Conservation (phyloP, 2,888 invertebrate species). For the Drosophila borealis region DNA sequence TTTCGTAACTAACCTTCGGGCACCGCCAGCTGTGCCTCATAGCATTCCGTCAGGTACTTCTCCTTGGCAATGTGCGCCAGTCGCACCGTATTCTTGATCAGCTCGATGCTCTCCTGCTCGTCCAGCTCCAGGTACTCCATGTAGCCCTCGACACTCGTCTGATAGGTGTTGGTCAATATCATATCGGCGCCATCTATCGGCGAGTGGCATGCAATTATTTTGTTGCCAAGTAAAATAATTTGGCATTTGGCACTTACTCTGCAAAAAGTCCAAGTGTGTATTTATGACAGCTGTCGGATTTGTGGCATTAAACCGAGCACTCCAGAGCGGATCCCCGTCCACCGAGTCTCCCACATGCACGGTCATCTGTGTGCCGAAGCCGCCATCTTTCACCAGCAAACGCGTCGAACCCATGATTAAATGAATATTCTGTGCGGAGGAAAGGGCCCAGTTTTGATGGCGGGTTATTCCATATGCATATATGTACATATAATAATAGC, state of each 20-base stretch:
- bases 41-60: constrained; percentile 87
- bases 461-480: neutral
- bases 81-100: constrained; percentile 90
- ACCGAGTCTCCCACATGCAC: constrained; percentile 91
- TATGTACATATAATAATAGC: constrained; percentile 11
- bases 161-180: constrained; percentile 95
- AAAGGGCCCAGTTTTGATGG: no score
- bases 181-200: constrained; percentile 93
- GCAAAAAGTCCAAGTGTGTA: constrained; percentile 92
- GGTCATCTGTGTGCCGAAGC: constrained; percentile 92
- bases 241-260: constrained; percentile 86
- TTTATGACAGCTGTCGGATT: constrained; percentile 92
- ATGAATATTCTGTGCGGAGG: neutral
- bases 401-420: constrained; percentile 75
- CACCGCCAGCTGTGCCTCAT: constrained; percentile 78
- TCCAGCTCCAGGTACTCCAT: constrained; percentile 89
- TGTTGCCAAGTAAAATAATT: constrained; percentile 13
- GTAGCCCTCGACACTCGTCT: constrained; percentile 92
- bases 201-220: neutral
- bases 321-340: constrained; percentile 95
- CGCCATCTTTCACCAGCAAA: constrained; percentile 88
- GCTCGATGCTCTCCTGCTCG: constrained; percentile 88
- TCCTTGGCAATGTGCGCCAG: constrained; percentile 90
- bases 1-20: constrained; percentile 59
- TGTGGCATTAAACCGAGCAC: constrained; percentile 92